These are phyloP conservation scores for Epicauta chinensis DNA, from an alignment of 1,140 invertebrate species.

Conservation along the genomic window DNA sequence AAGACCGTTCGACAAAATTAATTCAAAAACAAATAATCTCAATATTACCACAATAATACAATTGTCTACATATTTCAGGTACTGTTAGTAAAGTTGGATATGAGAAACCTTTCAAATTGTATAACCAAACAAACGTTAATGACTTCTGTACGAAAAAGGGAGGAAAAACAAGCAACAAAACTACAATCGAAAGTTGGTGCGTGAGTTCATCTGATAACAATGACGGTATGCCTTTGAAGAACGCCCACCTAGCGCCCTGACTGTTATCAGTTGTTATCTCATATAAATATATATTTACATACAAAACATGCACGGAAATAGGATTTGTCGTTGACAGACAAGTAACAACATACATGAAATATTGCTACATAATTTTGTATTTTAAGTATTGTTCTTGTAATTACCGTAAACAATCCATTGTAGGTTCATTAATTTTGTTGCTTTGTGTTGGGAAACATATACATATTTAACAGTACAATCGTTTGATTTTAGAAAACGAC, in stretches of 20 bases:
- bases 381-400: too few relatives aligned
- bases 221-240: constrained; percentile 18
- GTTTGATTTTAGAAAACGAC: too few relatives aligned
- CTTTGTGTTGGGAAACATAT: too few relatives aligned
- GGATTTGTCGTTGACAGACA: constrained; percentile 5
- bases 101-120: constrained; percentile 9
- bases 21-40: too few relatives aligned
- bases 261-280: constrained; percentile 17
- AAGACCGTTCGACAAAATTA: constrained; percentile 50
- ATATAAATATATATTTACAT: constrained; percentile 10
- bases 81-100: too few relatives aligned
- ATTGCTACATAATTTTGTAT: neutral
- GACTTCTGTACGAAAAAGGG: neutral
- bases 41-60: too few relatives aligned
- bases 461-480: too few relatives aligned
- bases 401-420: too few relatives aligned
- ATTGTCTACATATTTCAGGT: too few relatives aligned
- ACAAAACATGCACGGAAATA: constrained; percentile 7
- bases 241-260: constrained; percentile 14
- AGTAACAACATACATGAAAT: constrained; percentile 1
- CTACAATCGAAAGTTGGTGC: constrained; percentile 4
- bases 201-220: constrained; percentile 20
- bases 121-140: constrained; percentile 11
- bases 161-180: constrained; percentile 2
- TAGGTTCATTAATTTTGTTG: too few relatives aligned